A percentile compares a stretch with the other conserved stretches of the same genome.
Evolutionary conservation across 2,113 vertebrate species (phyloP).

Genomic region (Corvus hawaiiensis): DNA sequence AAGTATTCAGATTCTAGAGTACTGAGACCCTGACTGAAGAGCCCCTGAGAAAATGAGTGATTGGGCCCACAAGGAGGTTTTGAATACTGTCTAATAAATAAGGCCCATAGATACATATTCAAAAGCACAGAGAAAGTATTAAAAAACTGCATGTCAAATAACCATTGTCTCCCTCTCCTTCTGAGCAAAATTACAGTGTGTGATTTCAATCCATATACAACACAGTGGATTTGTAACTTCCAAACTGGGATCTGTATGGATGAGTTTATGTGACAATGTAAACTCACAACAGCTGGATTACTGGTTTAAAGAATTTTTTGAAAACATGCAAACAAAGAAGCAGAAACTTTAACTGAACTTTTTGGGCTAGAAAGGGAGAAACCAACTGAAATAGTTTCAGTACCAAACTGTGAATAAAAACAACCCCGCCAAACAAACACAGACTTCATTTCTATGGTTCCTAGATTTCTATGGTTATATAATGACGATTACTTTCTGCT

Average conservation of each 20-base stretch:
- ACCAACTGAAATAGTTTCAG: not conserved
- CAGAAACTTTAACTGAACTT: not conserved
- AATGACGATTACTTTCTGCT: not conserved
- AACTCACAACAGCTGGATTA: not conserved
- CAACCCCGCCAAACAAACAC: rapidly evolving
- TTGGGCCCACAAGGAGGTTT: not conserved
- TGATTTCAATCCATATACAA: not conserved
- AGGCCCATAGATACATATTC: not conserved
- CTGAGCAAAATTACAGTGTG: not conserved
- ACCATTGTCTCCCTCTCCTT: not conserved
- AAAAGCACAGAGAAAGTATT: not conserved
- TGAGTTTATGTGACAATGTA: not conserved
- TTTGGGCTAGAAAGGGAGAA: not conserved
- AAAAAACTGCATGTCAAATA: not conserved
- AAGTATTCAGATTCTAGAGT: slow-evolving; percentile 19
- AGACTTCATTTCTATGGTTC: not conserved
- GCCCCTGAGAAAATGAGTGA: not conserved
- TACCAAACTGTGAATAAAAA: not conserved
- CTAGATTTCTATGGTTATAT: not conserved
- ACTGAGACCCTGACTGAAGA: not conserved
- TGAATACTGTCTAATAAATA: not conserved
- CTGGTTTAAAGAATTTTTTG: not conserved
- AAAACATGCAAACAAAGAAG: not conserved
- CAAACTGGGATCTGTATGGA: not conserved
- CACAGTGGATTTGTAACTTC: not conserved